Percentiles rank a stretch among this genome's conserved stretches.
These are phyloP conservation scores for Augiades crinisus DNA, from an alignment of 2,888 invertebrate genomes.

Conservation along the genomic window DNA sequence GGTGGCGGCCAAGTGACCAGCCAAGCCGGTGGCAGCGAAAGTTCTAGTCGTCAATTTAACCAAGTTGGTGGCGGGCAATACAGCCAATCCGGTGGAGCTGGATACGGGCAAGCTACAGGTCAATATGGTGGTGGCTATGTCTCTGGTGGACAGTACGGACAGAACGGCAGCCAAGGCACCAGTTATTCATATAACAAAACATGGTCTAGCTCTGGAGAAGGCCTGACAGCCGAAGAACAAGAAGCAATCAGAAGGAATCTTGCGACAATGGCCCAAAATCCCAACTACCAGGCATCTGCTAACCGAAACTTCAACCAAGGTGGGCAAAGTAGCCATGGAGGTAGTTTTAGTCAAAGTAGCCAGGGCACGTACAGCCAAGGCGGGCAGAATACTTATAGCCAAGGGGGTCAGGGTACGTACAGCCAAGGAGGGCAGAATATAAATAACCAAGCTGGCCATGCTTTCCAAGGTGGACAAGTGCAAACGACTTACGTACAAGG, in stretches of 20 bases:
- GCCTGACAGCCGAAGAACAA: constrained; percentile 53
- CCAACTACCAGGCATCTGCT: constrained; percentile 34
- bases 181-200: constrained; percentile 49
- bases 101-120: constrained; percentile 12
- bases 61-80: constrained; percentile 31
- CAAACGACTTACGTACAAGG: constrained; percentile 34
- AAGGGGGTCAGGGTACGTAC: constrained; percentile 29
- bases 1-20: constrained; percentile 30
- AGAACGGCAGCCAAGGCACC: constrained; percentile 35
- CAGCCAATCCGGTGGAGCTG: constrained; percentile 10
- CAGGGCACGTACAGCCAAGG: constrained; percentile 29
- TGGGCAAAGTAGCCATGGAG: constrained; percentile 15
- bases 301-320: constrained; percentile 32
- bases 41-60: constrained; percentile 37
- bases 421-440: constrained; percentile 29
- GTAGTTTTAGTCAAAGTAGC: constrained; percentile 26
- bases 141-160: constrained; percentile 32
- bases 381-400: constrained; percentile 25
- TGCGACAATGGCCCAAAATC: constrained; percentile 40
- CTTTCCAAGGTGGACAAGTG: constrained; percentile 28
- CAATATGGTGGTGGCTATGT: constrained; percentile 27
- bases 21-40: constrained; percentile 32
- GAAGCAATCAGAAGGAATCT: constrained; percentile 54
- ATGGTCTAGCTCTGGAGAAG: constrained; percentile 48
- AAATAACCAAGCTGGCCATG: constrained; percentile 28